Percentiles rank a stretch among this genome's conserved stretches.
Evolutionary conservation across 2,797 vertebrate species (phyloP).

Genomic region (Tachyglossus aculeatus): DNA sequence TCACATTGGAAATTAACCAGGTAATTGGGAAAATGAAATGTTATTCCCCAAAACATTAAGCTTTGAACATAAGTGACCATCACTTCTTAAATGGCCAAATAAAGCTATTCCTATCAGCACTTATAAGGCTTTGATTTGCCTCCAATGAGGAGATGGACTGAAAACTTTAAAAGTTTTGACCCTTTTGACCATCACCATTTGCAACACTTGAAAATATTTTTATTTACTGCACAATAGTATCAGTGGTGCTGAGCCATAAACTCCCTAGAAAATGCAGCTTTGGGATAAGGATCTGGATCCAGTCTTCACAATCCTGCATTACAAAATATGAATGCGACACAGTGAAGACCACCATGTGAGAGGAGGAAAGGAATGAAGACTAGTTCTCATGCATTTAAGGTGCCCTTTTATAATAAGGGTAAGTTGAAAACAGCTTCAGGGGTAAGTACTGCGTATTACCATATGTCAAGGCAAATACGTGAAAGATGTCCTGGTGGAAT

Average conservation of each 20-base stretch:
- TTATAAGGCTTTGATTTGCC: slow-evolving; percentile 47
- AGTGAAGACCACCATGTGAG: background rate
- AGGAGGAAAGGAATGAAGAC: no score
- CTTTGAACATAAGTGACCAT: slow-evolving; percentile 27
- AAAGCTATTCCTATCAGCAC: slow-evolving; percentile 42
- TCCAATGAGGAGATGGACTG: slow-evolving; percentile 34
- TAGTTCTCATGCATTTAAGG: no score
- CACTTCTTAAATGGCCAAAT: slow-evolving; percentile 44
- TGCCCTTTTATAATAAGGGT: no score
- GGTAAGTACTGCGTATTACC: no score
- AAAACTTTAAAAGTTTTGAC: slow-evolving; percentile 42
- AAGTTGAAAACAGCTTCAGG: no score
- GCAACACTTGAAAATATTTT: slow-evolving; percentile 37
- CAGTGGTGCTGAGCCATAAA: slow-evolving; percentile 16
- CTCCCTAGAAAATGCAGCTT: slow-evolving; percentile 7
- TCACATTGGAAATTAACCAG: slow-evolving; percentile 51
- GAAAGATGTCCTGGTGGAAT: background rate
- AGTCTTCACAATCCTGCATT: background rate
- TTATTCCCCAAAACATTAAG: slow-evolving; percentile 28
- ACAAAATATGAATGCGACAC: background rate
- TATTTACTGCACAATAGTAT: slow-evolving; percentile 20
- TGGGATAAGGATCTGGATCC: slow-evolving; percentile 12
- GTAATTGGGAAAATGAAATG: slow-evolving; percentile 40
- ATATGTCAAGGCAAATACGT: no score
- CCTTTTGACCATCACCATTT: slow-evolving; percentile 3